Conservation (phyloP, 2,888 invertebrate genomes). For the Drosophila hawaiiensis region DNA sequence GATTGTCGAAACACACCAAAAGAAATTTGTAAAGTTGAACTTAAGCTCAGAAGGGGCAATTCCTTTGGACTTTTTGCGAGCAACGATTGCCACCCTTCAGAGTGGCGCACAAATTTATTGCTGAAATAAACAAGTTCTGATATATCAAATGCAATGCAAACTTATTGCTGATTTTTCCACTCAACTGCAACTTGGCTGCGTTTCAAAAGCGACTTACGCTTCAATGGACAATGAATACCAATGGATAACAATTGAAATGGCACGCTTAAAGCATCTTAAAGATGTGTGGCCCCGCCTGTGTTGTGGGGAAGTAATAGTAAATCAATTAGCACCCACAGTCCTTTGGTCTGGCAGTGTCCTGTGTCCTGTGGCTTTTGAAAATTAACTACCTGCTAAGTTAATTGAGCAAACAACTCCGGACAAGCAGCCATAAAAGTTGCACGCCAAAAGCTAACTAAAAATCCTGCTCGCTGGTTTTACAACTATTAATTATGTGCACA, state of each 20-base stretch:
- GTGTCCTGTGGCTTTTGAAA: slow-evolving; percentile 70
- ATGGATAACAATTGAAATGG: neutral
- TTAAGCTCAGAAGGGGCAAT: neutral
- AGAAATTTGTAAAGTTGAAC: neutral
- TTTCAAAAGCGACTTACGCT: slow-evolving; percentile 49
- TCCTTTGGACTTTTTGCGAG: neutral
- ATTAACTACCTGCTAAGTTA: slow-evolving; percentile 85
- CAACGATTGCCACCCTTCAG: slow-evolving; percentile 13
- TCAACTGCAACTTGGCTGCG: slow-evolving; percentile 54
- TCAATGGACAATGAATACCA: slow-evolving; percentile 25
- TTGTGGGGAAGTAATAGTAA: slow-evolving; percentile 43
- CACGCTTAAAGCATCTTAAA: slow-evolving; percentile 41
- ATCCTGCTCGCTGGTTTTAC: slow-evolving; percentile 64
- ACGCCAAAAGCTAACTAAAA: slow-evolving; percentile 67
- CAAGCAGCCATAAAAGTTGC: slow-evolving; percentile 70
- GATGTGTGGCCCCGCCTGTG: neutral
- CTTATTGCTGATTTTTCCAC: slow-evolving; percentile 48
- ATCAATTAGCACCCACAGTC: slow-evolving; percentile 70
- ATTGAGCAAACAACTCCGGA: slow-evolving; percentile 79
- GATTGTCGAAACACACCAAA: slow-evolving; percentile 11
- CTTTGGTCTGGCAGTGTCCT: slow-evolving; percentile 24
- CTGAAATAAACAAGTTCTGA: slow-evolving; percentile 63
- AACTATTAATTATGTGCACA: slow-evolving; percentile 83
- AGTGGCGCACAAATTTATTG: slow-evolving; percentile 53
- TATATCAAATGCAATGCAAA: slow-evolving; percentile 53